phyloP scores from a whole-genome alignment of 2,113 vertebrate genomes.

The Salminus brasiliensis region DNA sequence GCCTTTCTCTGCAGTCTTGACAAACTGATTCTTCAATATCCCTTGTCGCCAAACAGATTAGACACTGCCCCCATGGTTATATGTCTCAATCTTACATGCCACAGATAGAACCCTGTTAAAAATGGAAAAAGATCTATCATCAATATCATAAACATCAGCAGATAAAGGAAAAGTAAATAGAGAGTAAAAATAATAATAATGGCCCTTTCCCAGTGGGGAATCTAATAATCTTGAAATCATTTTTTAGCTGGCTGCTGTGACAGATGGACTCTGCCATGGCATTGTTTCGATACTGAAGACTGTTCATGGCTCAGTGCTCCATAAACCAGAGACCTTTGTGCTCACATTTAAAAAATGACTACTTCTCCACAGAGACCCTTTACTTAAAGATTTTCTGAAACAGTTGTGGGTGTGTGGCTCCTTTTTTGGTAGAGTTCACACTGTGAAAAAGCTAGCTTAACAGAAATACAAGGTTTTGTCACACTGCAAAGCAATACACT shows the following conservation, averaged over 20 bases:
- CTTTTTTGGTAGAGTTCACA: background rate
- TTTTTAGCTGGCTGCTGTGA: constrained; percentile 36
- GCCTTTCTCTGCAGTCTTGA: background rate
- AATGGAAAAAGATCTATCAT: constrained; percentile 43
- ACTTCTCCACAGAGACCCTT: background rate
- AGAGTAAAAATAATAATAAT: constrained; percentile 36
- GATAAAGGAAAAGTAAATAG: constrained; percentile 6
- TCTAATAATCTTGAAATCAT: constrained; percentile 50
- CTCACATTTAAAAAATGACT: constrained; percentile 24
- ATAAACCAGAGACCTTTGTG: constrained; percentile 28
- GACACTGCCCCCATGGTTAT: constrained; percentile 10
- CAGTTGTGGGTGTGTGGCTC: background rate
- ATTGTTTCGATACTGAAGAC: constrained; percentile 33
- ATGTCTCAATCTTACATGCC: constrained; percentile 31
- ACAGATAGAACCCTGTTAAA: constrained; percentile 33
- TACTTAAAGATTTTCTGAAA: background rate
- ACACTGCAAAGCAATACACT: background rate
- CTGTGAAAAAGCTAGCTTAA: background rate
- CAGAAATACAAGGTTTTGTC: background rate
- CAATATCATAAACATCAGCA: constrained; percentile 41
- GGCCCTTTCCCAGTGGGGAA: constrained; percentile 42
- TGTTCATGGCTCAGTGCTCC: constrained; percentile 27
- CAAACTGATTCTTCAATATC: background rate
- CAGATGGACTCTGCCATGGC: constrained; percentile 8
- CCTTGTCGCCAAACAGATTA: constrained; percentile 7